Evolutionary conservation across 2,888 invertebrate genomes (phyloP), one percentile per base, ranked within the genome.

Genomic region (Embidobia sp.): DNA sequence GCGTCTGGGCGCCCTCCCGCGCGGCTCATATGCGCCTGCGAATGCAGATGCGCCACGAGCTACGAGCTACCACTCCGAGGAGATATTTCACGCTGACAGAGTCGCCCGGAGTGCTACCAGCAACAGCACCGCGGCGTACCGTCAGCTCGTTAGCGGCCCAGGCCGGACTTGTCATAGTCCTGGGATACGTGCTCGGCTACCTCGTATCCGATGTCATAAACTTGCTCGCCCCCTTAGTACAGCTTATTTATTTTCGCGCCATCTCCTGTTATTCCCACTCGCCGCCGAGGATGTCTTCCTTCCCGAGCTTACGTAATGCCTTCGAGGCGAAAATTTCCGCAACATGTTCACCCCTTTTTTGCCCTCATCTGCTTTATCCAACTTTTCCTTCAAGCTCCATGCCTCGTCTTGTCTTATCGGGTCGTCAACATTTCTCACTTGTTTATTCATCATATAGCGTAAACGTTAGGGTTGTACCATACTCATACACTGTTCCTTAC

Each of bases 51-150:
- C n/a, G n/a, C n/a, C n/a, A n/a, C n/a, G n/a, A n/a, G n/a, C n/a
- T 73, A 57, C 80, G 64, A 69, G 61, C 73, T n/a, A 74, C 76
- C 51, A 66, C 73, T 63, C 69, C 69, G 70, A 46, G 64, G 57
- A 80, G 83, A 82, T 85, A 85, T 83, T 85, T 85, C 86, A 83
- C 80, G 82, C 77, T 81, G 84, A 83, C 82, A 81, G 82, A 83
- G 79, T 72, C 66, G 59, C 80, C 77, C 51, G 78, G 78, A 72
- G 61, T 64, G 61, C 66, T 75, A 63, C 59, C 40, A 57, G 53
- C 35, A n/a, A n/a, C n/a, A n/a, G n/a, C n/a, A n/a, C n/a, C n/a
- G 64, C 77, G 42, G 44, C 66, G 64, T 63, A 40, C 67, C 51
- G 57, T 31, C 78, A 81, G 82, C 86, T 85, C 83, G 85, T 86